phyloP scores from a whole-genome alignment of 2,113 vertebrate genomes.

The Larimichthys crocea region DNA sequence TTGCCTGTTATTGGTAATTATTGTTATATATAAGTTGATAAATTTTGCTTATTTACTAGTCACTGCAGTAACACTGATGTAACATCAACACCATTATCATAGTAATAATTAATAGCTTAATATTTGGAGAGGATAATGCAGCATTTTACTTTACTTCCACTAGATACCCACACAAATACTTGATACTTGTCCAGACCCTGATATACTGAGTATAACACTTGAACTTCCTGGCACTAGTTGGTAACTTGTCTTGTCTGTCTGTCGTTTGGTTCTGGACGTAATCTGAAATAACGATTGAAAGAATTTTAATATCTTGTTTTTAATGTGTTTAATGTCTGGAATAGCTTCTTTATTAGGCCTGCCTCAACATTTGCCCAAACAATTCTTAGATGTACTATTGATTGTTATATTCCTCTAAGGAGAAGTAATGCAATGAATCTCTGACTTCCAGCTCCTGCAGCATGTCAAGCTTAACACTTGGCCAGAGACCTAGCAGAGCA shows the following conservation, averaged over 20 bases:
- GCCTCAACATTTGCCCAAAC: neutral
- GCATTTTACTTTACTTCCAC: too few species aligned
- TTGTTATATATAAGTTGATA: too few species aligned
- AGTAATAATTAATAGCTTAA: too few species aligned
- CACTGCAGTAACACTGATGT: neutral
- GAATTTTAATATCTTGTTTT: neutral
- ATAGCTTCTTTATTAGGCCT: neutral
- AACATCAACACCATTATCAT: neutral
- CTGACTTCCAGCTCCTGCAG: neutral
- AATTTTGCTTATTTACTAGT: too few species aligned
- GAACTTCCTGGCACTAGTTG: too few species aligned
- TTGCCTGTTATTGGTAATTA: too few species aligned
- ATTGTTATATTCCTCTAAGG: neutral
- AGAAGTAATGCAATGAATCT: neutral
- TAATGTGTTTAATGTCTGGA: neutral
- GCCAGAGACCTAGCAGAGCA: neutral
- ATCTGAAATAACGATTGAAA: neutral
- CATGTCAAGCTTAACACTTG: conserved; percentile 5
- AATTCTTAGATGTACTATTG: neutral
- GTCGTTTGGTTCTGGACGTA: too few species aligned
- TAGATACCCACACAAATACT: too few species aligned
- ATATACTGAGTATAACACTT: too few species aligned
- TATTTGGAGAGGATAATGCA: neutral
- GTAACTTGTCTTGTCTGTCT: too few species aligned
- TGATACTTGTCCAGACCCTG: too few species aligned